Base-by-base conservation (phyloP, 1,140 invertebrate genomes). In the Teleogryllus occipitalis region DNA sequence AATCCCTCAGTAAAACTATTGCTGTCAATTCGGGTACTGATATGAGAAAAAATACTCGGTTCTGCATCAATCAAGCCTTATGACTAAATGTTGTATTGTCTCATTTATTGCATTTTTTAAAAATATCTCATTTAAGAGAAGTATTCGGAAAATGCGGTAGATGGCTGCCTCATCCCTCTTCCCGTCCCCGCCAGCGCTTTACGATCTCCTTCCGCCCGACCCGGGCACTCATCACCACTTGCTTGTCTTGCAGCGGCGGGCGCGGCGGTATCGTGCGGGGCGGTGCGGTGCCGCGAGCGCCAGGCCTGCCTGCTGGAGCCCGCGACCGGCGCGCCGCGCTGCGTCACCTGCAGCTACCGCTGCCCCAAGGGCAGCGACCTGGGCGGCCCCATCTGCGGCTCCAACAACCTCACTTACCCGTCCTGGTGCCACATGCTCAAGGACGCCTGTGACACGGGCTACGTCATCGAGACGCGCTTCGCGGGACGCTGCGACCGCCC, bases 381-480 rank as follows among this genome's bases (percentile, higher is more conserved):
- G 77, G 75, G 81, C 8, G 85, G 85, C 15, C 87, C 87, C 39
- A 85, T 97, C 74, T 97, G 96, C 87, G 95, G 93, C 77, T 90
- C 89, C 76, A 95, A 97, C 86, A 92, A 94, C 82, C 90, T 89
- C 82, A 96, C 95, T 1, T 97, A 97, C 86, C 87, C 89, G 46
- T 95, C 93, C 74, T 96, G 94, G 92, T 97, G 96, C 87, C 92
- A 96, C 82, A 93, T 97, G 90, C 91, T 94, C 83, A 90, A 93
- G 82, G 93, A 94, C 82, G 91, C 95, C 0, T 98, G 96, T 85
- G 88, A 88, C 82, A 94, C 90, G n/a, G 93, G 94, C 47, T 90
- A 90, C 81, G 91, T 94, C 80, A 91, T 96, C 78, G 93, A 95
- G 82, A 92, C 94, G 7, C 89, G 91, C 83, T 89, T 93, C 83